These are phyloP conservation scores for Silurus aristotelis DNA, from an alignment of 2,797 vertebrate genomes.

Conservation along the genomic window DNA sequence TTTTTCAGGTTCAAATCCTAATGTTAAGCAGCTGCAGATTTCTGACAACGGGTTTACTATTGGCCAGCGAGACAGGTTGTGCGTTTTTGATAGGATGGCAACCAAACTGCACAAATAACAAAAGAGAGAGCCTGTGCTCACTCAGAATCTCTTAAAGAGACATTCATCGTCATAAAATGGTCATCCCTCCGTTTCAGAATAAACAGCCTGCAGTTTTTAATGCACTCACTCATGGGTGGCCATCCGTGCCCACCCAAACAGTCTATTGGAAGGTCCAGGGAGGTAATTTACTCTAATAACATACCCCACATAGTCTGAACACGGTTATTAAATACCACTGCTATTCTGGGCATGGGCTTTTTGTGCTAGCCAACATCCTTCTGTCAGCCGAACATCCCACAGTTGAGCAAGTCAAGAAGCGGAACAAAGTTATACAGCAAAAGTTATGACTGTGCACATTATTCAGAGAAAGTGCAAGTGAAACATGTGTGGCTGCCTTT, in stretches of 20 bases:
- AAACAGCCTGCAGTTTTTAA: constrained; percentile 64
- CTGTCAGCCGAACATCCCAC: constrained; percentile 45
- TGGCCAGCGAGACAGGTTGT: background rate
- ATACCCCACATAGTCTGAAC: constrained; percentile 62
- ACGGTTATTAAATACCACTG: constrained; percentile 66
- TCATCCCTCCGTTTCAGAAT: constrained; percentile 67
- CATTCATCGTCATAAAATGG: constrained; percentile 63
- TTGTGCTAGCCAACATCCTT: constrained; percentile 49
- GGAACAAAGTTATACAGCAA: constrained; percentile 35
- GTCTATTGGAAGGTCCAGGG: constrained; percentile 59
- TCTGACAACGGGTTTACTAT: constrained; percentile 29
- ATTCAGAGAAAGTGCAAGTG: constrained; percentile 8
- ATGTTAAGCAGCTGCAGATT: constrained; percentile 37
- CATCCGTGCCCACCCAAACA: constrained; percentile 64
- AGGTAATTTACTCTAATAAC: constrained; percentile 71
- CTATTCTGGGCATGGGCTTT: constrained; percentile 61
- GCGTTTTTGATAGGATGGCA: constrained; percentile 17
- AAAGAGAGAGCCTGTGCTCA: constrained; percentile 35
- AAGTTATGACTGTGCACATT: constrained; percentile 40
- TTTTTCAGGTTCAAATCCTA: constrained; percentile 9
- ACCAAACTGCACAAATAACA: constrained; percentile 17
- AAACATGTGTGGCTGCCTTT: constrained; percentile 18
- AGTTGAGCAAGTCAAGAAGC: constrained; percentile 46
- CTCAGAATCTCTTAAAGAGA: constrained; percentile 41
- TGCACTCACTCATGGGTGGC: constrained; percentile 68